Evolutionary conservation across 2,888 invertebrate genomes (phyloP), one percentile per base, ranked within the genome.

Genomic region (Agonum fuliginosum): DNA sequence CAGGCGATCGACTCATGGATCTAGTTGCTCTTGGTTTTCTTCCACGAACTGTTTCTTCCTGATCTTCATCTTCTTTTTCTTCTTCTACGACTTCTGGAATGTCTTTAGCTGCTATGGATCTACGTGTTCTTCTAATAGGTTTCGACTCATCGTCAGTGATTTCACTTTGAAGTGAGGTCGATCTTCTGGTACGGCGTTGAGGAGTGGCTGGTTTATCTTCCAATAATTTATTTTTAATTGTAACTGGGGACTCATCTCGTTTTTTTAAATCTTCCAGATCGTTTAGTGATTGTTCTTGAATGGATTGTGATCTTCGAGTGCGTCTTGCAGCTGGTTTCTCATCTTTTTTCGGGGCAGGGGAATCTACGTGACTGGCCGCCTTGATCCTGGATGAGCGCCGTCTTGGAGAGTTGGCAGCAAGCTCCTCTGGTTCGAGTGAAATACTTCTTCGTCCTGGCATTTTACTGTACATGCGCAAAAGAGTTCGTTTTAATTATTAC

Each of bases 1-100:
- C 78, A 1, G 82, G 82, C 0, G 82, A 82, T 54, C 30, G 48
- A 30, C 80, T 81, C 70, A 78, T 78, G 6, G 80, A 81, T 19
- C 80, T 74, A n/a, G 75, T 62, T 6, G 76, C 78, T 34, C 79
- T 43, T 51, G 20, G 30, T 48, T 46, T 58, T n/a, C 78, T 62
- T 19, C 78, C 58, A 14, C 46, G 73, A 51, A 30, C 48, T 67
- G 34, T 17, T 19, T 73, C 12, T 10, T 77, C 67, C 19, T 73
- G 30, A 69, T 79, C 76, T 51, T 79, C 80, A 12, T 12, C 20
- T 48, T 54, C 43, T 30, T 74, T 80, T 34, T 79, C 58, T 43
- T 76, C 41, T 37, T 74, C 65, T 14, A 34, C 51, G n/a, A n/a
- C 10, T 6, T 17, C 54, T 19, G 20, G 20, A 46, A 46, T 43